A percentile compares a stretch with the other conserved stretches of the same genome.
These are phyloP conservation scores for Oryctes rhinoceros DNA, from an alignment of 1,140 invertebrate species.

Conservation along the genomic window DNA sequence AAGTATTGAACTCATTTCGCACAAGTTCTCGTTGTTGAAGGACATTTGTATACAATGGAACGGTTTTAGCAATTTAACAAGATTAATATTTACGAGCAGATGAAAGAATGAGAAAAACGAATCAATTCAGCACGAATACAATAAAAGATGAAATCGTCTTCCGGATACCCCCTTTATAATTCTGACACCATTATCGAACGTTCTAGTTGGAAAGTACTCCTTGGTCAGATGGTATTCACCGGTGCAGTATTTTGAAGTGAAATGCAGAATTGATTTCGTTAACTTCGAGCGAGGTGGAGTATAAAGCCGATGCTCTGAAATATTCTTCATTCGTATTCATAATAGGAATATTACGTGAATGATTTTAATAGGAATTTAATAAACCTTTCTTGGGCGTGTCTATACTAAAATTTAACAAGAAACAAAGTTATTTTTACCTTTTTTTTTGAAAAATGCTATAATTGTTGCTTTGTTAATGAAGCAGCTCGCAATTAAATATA, in stretches of 20 bases:
- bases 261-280: not conserved
- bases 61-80: slow-evolving; percentile 24
- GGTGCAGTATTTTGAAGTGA: not conserved
- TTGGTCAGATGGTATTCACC: not conserved
- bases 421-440: no score
- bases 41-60: slow-evolving; percentile 29
- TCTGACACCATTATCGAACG: slow-evolving; percentile 9
- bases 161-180: slow-evolving; percentile 21
- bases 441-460: no score
- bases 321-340: not conserved
- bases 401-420: no score
- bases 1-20: not conserved
- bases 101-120: not conserved
- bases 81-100: slow-evolving; percentile 11
- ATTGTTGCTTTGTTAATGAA: no score
- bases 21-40: not conserved
- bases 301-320: not conserved
- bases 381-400: no score
- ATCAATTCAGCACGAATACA: not conserved
- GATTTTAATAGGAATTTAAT: no score
- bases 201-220: slow-evolving; percentile 17
- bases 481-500: no score
- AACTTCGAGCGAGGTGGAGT: not conserved
- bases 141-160: slow-evolving; percentile 13
- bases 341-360: not conserved